Percentiles rank a stretch among this genome's conserved stretches.
Evolutionary conservation across 1,140 invertebrate species (phyloP).

Genomic region (Tetraneura akinire): DNA sequence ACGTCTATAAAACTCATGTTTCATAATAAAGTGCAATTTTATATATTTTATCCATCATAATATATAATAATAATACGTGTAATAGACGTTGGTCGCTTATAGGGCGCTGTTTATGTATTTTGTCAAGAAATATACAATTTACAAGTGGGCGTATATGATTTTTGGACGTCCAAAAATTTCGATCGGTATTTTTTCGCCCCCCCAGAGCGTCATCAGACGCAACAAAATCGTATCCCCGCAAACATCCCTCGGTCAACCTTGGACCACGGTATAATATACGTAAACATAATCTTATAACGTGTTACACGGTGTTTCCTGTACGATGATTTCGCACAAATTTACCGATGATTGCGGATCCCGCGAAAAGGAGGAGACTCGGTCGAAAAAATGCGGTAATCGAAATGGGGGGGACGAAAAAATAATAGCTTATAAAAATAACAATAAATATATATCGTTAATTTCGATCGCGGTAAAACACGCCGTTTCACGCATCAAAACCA

Average conservation of each 20-base stretch:
- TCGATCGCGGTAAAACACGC: not conserved
- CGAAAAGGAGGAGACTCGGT: not conserved
- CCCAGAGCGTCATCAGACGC: not conserved
- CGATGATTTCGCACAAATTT: slow-evolving; percentile 14
- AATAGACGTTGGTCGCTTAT: too few relatives aligned
- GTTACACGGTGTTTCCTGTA: slow-evolving; percentile 28
- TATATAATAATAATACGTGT: too few relatives aligned
- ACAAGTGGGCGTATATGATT: slow-evolving; percentile 5
- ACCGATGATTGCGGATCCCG: not conserved
- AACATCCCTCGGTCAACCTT: slow-evolving; percentile 20
- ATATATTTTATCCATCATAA: too few relatives aligned
- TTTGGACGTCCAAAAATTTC: not conserved
- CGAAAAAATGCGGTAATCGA: too few relatives aligned
- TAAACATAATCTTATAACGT: too few relatives aligned
- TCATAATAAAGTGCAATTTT: too few relatives aligned
- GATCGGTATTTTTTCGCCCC: not conserved
- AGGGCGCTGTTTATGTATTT: not conserved
- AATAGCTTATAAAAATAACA: not conserved
- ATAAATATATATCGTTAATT: not conserved
- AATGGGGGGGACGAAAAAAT: not conserved
- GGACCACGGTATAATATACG: too few relatives aligned
- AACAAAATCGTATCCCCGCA: not conserved
- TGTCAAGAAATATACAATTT: not conserved
- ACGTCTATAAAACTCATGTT: too few relatives aligned
- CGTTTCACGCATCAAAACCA: not conserved